Percentiles rank a stretch among this genome's conserved stretches.
phyloP scores from a whole-genome alignment of 2,888 invertebrate species.

The Ophion costatus region DNA sequence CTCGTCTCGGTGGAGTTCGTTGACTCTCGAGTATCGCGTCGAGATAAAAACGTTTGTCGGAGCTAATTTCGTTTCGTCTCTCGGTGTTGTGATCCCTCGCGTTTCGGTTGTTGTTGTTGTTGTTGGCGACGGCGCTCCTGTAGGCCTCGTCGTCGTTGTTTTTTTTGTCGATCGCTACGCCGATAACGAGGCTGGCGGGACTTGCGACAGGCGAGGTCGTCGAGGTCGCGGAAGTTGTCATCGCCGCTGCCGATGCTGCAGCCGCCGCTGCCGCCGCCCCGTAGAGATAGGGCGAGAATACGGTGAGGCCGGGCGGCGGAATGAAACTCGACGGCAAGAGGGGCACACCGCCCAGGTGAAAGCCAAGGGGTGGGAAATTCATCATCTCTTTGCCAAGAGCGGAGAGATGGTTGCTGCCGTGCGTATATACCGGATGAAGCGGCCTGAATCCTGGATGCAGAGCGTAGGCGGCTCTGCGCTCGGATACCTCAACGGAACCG shows the following conservation, averaged over 20 bases:
- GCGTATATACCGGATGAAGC: slow-evolving; percentile 82
- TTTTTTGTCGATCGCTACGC: slow-evolving; percentile 51
- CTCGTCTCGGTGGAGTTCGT: slow-evolving; percentile 83
- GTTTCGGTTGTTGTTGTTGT: slow-evolving; percentile 74
- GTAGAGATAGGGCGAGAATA: slow-evolving; percentile 87
- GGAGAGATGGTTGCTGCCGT: slow-evolving; percentile 76
- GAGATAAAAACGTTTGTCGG: slow-evolving; percentile 89
- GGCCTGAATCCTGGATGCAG: slow-evolving; percentile 82
- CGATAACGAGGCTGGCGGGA: slow-evolving; percentile 22
- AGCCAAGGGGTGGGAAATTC: slow-evolving; percentile 76
- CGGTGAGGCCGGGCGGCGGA: slow-evolving; percentile 85
- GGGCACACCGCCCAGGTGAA: slow-evolving; percentile 81
- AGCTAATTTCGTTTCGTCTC: slow-evolving; percentile 83
- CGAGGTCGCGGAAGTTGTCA: slow-evolving; percentile 60
- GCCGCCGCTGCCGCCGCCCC: slow-evolving; percentile 75
- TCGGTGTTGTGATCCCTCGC: slow-evolving; percentile 84
- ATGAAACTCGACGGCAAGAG: slow-evolving; percentile 84
- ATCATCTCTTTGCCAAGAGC: slow-evolving; percentile 79
- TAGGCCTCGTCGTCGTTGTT: slow-evolving; percentile 77
- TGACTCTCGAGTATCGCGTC: slow-evolving; percentile 91
- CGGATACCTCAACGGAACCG: slow-evolving; percentile 90
- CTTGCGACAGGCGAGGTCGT: slow-evolving; percentile 61
- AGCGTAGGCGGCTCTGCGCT: slow-evolving; percentile 85
- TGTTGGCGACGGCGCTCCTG: slow-evolving; percentile 58
- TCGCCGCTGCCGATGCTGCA: slow-evolving; percentile 47